Evolutionary conservation across 2,113 vertebrate genomes (phyloP).

Genomic region (Taxidea taxus): DNA sequence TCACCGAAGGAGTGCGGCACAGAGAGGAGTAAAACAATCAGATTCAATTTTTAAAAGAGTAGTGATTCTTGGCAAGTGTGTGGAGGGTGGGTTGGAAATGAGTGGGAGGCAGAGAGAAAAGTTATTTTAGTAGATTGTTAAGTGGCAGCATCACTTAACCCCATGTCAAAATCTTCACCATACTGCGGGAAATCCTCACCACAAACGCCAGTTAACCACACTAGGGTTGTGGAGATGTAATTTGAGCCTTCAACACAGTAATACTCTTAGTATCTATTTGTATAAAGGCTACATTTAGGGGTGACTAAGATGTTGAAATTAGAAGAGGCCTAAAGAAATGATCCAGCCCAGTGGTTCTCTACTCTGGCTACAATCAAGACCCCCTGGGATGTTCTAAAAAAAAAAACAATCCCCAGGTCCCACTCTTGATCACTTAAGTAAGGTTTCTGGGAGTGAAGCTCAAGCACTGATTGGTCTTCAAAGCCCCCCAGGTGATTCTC

Average conservation of each 20-base stretch:
- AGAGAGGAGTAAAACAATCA: neutral
- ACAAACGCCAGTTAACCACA: neutral
- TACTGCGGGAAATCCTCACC: neutral
- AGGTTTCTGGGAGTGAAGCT: neutral
- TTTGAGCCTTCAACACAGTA: neutral
- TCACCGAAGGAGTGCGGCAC: neutral
- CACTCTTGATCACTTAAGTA: neutral
- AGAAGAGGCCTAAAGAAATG: neutral
- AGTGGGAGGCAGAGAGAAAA: neutral
- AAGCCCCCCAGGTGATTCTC: neutral
- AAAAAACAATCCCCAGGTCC: neutral
- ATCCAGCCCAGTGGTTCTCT: neutral
- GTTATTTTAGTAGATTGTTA: neutral
- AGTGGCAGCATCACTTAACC: neutral
- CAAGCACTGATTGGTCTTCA: neutral
- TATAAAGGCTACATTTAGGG: neutral
- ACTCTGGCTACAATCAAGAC: neutral
- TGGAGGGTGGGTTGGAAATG: neutral
- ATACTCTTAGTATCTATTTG: neutral
- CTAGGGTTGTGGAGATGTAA: neutral
- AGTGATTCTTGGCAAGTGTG: neutral
- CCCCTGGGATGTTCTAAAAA: neutral
- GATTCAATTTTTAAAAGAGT: neutral
- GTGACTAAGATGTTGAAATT: neutral
- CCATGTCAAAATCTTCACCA: neutral